Evolutionary conservation across 2,888 invertebrate species (phyloP), one percentile per base, ranked within the genome.

Genomic region (Anthophora plumipes): DNA sequence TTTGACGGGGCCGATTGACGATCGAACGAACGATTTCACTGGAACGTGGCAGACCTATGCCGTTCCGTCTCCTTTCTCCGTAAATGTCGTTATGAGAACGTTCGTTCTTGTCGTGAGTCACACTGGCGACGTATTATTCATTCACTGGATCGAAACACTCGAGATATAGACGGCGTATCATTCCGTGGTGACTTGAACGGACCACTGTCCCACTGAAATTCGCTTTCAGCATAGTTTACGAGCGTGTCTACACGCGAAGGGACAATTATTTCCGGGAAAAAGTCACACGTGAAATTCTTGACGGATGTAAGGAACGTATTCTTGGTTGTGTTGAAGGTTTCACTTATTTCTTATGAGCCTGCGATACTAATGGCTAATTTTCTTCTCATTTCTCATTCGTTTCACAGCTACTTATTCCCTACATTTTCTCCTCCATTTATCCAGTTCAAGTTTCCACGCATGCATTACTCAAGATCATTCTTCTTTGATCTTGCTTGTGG

Each of bases 101-200:
- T 60, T 41, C 43, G 22, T 66, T 69, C 66, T 50, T 11, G 2
- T 11, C 50, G 57, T 73, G 81, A 77, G 64, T 81, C 81, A 82
- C 66, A 82, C 66, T 39, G 52, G 11, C 50, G 37, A 41, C 41
- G 55, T 73, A 69, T 82, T 67, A 81, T 81, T 80, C 82, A 69
- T 69, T 55, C 59, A 12, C 25, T 9, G 22, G 46, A 54, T 59
- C 81, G 20, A 39, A 5, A 14, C 39, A 43, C 41, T 66, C 25
- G 43, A 69, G 59, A 73, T 63, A 52, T 22, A 54, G 39, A 11
- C 41, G 60, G 20, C 14, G 20, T 57, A 50, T 6, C 41, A 6
- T 20, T 64, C 46, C 64, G 59, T 46, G 54, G 37, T 39, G 48
- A 31, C 43, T 57, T 39, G 48, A 68, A 63, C 50, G 50, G 17